phyloP scores from a whole-genome alignment of 2,797 vertebrate species.

The Poecilia wingei region DNA sequence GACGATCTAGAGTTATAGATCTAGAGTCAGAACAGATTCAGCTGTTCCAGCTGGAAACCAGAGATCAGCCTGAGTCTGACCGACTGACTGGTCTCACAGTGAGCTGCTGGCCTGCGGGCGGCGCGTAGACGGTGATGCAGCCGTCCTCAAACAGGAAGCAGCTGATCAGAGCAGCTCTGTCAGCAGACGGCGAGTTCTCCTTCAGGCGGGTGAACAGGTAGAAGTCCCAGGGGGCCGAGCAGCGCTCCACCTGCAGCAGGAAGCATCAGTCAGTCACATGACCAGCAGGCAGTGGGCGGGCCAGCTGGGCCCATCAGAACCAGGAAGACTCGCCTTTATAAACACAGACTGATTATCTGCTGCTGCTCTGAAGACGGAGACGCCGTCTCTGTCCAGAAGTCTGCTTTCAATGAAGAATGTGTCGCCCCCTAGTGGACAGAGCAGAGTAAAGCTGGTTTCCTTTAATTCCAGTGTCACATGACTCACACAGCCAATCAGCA shows the following conservation, averaged over 20 bases:
- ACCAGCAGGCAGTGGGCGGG: background rate
- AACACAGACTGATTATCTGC: no score
- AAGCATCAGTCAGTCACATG: background rate
- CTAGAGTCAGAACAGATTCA: no score
- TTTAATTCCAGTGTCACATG: background rate
- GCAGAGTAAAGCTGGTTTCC: background rate
- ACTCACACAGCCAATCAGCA: background rate
- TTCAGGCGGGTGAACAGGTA: slow-evolving; percentile 54
- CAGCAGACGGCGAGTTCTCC: background rate
- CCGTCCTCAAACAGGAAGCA: slow-evolving; percentile 69
- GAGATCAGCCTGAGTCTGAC: no score
- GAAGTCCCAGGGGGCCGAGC: slow-evolving; percentile 67
- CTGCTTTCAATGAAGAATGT: slow-evolving; percentile 70
- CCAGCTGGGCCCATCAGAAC: background rate
- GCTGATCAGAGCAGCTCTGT: slow-evolving; percentile 26
- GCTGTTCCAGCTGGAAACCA: no score
- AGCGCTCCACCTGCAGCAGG: slow-evolving; percentile 57
- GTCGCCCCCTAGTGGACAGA: slow-evolving; percentile 72
- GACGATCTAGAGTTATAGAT: no score
- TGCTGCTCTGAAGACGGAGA: slow-evolving; percentile 75
- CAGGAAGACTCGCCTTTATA: slow-evolving; percentile 82
- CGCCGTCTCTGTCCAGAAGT: slow-evolving; percentile 66
- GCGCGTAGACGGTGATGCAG: slow-evolving; percentile 61
- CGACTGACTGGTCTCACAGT: slow-evolving; percentile 24
- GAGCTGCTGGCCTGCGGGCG: slow-evolving; percentile 9